phyloP scores from a whole-genome alignment of 2,797 vertebrate species.

The Hippocampus kuda region DNA sequence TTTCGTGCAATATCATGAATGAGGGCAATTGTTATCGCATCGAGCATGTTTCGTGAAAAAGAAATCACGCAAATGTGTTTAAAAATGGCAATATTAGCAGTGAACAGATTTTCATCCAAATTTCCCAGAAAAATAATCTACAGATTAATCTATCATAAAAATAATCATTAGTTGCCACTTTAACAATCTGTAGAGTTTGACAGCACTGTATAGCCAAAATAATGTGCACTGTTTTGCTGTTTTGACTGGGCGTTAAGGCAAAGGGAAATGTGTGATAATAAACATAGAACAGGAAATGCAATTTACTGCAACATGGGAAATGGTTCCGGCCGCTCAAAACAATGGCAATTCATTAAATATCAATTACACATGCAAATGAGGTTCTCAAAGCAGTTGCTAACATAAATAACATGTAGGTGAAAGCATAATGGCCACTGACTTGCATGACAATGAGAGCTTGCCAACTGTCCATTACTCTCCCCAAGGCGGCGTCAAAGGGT shows the following conservation, averaged over 20 bases:
- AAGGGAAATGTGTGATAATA: background rate
- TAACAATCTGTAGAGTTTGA: too few relatives aligned
- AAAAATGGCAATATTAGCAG: too few relatives aligned
- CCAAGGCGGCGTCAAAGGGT: background rate
- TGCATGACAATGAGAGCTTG: background rate
- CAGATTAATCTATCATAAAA: too few relatives aligned
- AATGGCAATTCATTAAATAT: constrained; percentile 2
- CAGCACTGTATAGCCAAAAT: too few relatives aligned
- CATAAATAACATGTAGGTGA: constrained; percentile 3
- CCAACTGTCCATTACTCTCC: constrained; percentile 1
- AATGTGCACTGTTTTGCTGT: background rate
- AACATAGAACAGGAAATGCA: background rate
- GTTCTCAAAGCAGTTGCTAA: background rate
- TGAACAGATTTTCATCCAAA: too few relatives aligned
- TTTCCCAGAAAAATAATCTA: too few relatives aligned
- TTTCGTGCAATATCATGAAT: too few relatives aligned
- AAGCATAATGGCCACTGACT: background rate
- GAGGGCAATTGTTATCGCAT: too few relatives aligned
- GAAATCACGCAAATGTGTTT: too few relatives aligned
- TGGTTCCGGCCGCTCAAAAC: background rate
- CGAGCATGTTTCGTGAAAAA: too few relatives aligned
- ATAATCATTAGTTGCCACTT: too few relatives aligned
- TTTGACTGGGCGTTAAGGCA: background rate
- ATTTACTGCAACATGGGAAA: background rate
- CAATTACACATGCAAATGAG: background rate